phyloP scores from a whole-genome alignment of 2,888 invertebrate genomes.

The Willowsia nigromaculata region DNA sequence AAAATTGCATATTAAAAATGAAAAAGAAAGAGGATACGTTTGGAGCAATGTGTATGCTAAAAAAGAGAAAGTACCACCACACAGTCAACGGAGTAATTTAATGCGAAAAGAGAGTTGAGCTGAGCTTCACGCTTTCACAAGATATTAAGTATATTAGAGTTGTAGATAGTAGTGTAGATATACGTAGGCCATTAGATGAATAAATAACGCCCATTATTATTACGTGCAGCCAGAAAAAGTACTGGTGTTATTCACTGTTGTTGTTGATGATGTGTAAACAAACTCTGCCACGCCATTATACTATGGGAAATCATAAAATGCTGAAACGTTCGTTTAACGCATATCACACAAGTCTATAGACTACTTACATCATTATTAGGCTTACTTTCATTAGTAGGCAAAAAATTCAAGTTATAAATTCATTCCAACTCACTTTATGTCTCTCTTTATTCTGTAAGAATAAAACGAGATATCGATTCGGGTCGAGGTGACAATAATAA shows the following conservation, averaged over 20 bases:
- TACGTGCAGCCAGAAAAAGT: constrained; percentile 16
- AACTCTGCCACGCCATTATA: constrained; percentile 7
- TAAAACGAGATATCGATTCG: constrained; percentile 46
- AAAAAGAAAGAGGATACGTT: constrained; percentile 29
- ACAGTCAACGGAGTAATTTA: constrained; percentile 6
- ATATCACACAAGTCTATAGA: constrained; percentile 47
- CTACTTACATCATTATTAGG: constrained; percentile 40
- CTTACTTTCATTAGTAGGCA: too few species aligned
- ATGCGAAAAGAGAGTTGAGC: background rate
- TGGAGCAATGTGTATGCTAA: background rate
- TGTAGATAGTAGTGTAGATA: background rate
- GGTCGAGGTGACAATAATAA: constrained; percentile 67
- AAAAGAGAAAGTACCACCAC: background rate
- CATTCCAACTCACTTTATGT: too few species aligned
- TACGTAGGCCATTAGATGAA: constrained; percentile 34
- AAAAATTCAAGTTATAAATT: too few species aligned
- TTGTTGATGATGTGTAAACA: constrained; percentile 47
- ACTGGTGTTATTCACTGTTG: background rate
- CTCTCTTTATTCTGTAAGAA: background rate
- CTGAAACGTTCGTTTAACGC: background rate
- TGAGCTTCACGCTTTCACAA: constrained; percentile 10
- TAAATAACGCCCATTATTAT: constrained; percentile 35
- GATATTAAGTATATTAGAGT: background rate
- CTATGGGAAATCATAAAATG: background rate
- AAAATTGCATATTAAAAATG: constrained; percentile 74